Conservation (phyloP, 2,888 invertebrate genomes). For the Andrena praecox region DNA sequence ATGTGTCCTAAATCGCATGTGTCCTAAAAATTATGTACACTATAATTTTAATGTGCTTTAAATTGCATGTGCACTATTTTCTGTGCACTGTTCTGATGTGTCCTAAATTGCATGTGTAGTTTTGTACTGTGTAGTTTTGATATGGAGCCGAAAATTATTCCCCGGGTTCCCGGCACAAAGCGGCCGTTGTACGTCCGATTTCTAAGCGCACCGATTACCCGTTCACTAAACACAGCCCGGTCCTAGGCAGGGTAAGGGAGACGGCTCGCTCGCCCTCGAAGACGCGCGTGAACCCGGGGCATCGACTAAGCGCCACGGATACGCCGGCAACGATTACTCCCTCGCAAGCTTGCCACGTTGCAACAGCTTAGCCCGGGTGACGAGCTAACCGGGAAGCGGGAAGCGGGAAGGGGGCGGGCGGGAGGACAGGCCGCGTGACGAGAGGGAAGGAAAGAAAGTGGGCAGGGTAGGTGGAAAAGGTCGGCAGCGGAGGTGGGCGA, state of each 20-base stretch:
- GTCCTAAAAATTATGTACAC: no score
- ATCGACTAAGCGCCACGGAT: constrained; percentile 2
- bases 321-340: constrained; percentile 35
- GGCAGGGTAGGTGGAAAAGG: constrained; percentile 33
- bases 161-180: not conserved
- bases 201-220: constrained; percentile 4
- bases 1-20: no score
- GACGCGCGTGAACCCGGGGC: not conserved
- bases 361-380: constrained; percentile 19
- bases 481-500: constrained; percentile 32
- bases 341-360: constrained; percentile 8
- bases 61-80: no score
- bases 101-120: no score
- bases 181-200: not conserved
- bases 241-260: not conserved
- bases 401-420: not conserved
- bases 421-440: not conserved
- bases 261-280: not conserved
- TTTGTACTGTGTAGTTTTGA: no score
- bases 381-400: constrained; percentile 35
- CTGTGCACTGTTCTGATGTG: no score
- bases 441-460: constrained; percentile 14
- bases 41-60: no score
- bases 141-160: constrained; percentile 2
- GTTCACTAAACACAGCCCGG: not conserved